phyloP scores from a whole-genome alignment of 2,888 invertebrate genomes.

The Pristionchus arcanus region DNA sequence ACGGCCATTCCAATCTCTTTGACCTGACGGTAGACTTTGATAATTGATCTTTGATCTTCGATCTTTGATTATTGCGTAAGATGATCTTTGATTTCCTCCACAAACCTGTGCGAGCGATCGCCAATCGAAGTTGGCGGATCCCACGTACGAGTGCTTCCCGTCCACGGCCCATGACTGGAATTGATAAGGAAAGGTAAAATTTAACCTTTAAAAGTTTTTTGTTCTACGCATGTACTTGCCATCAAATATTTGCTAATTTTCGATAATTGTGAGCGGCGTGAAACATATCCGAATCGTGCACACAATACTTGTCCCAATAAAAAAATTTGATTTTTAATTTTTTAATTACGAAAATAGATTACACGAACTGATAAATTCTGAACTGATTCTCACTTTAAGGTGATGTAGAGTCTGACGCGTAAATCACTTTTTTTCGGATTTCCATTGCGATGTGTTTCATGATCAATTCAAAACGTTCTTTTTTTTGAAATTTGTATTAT shows the following conservation, averaged over 20 bases:
- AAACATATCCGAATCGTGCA: constrained; percentile 84
- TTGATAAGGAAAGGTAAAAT: too few species aligned
- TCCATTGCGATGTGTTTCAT: too few species aligned
- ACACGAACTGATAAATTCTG: too few species aligned
- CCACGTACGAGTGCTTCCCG: constrained; percentile 91
- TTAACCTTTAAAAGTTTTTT: not conserved
- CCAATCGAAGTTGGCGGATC: constrained; percentile 98
- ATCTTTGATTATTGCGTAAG: not conserved
- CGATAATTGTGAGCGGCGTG: not conserved
- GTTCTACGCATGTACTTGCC: not conserved
- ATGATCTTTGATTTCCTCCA: not conserved
- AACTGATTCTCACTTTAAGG: too few species aligned
- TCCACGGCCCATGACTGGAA: constrained; percentile 86
- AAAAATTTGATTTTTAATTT: too few species aligned
- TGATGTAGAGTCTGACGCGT: too few species aligned
- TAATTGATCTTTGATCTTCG: not conserved
- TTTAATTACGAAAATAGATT: too few species aligned
- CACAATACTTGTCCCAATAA: too few species aligned
- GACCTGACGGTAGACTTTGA: constrained; percentile 64
- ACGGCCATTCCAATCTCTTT: constrained; percentile 90
- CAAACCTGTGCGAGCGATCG: constrained; percentile 88
- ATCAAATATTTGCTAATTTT: not conserved
- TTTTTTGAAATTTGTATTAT: too few species aligned
- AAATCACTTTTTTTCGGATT: too few species aligned
- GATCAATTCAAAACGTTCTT: too few species aligned